phyloP scores from a whole-genome alignment of 2,888 invertebrate genomes.

The Pandemis corylana region DNA sequence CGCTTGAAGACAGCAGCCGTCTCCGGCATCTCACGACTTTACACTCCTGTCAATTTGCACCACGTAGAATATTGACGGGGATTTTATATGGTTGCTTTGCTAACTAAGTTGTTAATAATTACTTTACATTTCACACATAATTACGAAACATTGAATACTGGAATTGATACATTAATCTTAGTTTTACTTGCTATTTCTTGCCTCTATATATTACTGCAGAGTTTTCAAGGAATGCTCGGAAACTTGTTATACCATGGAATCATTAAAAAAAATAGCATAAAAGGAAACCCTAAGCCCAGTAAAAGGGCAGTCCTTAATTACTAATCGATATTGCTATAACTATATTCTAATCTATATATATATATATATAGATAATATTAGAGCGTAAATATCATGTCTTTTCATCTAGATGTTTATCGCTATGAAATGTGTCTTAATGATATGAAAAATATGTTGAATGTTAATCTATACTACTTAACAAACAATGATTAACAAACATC shows the following conservation, averaged over 20 bases:
- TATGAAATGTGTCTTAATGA: conserved; percentile 81
- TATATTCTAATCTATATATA: conserved; percentile 64
- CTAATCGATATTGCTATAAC: conserved; percentile 63
- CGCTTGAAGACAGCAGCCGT: neutral
- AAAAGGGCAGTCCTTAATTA: conserved; percentile 67
- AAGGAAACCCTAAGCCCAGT: conserved; percentile 51
- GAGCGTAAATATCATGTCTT: conserved; percentile 71
- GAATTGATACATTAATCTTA: conserved; percentile 38
- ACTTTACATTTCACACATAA: conserved; percentile 35
- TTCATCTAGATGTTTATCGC: conserved; percentile 74
- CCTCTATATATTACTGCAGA: conserved; percentile 28
- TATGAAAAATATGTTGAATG: conserved; percentile 73
- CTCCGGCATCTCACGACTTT: conserved; percentile 15
- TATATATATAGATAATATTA: conserved; percentile 58
- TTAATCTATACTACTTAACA: conserved; percentile 54
- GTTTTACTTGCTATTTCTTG: conserved; percentile 35
- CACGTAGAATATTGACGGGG: conserved; percentile 12
- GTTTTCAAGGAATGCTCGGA: conserved; percentile 35
- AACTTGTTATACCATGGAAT: conserved; percentile 31
- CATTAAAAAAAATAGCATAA: conserved; percentile 29
- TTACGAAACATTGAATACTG: conserved; percentile 36
- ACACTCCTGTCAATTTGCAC: conserved; percentile 16
- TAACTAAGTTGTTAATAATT: conserved; percentile 27
- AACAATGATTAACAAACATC: conserved; percentile 44
- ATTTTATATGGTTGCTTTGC: conserved; percentile 7